Base-by-base conservation (phyloP, 2,888 invertebrate species). In the Lycia hirtaria region DNA sequence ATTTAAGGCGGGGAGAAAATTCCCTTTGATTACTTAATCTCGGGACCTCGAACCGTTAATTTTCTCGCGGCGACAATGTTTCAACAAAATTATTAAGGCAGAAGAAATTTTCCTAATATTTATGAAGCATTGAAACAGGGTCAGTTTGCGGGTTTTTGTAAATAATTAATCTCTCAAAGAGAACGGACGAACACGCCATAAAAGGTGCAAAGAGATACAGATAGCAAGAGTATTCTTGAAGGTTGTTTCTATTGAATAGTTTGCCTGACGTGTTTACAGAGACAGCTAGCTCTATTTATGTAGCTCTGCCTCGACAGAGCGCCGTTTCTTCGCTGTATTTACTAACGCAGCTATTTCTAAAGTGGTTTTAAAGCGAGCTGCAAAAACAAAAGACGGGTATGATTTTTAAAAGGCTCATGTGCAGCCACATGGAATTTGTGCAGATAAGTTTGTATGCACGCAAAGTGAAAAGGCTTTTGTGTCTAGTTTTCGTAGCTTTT, bases 21-120 rank as follows among this genome's bases (percentile, higher is more conserved):
- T 68, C 65, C 53, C 63, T 67, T 70, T 72, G 71, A 71, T 74
- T 73, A 69, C 69, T 69, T 72, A 73, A 76, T 73, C 67, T 69
- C 57, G 45, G 55, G 26, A 40, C 35, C 47, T 51, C 37, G 58
- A 50, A 60, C 59, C 65, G 56, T 65, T 73, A 67, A 76, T 72
- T 72, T 68, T 58, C 64, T 64, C 60, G 60, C 38, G 41, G 49
- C 61, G 69, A 62, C 62, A 58, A 43, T 57, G 62, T 57, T 69
- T 69, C 56, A 64, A 68, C 66, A 67, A 64, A 72, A 75, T 72
- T 69, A 50, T 56, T 47, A 40, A 22, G 17, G 33, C 38, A 41
- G 48, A 30, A 44, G 35, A 17, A 12, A 30, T 49, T 55, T 43
- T 32, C 17, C 32, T 32, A 32, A 43, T 55, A 49, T 49, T 55